These are phyloP conservation scores for Amphipoea lucens DNA, from an alignment of 2,888 invertebrate species.

Conservation along the genomic window DNA sequence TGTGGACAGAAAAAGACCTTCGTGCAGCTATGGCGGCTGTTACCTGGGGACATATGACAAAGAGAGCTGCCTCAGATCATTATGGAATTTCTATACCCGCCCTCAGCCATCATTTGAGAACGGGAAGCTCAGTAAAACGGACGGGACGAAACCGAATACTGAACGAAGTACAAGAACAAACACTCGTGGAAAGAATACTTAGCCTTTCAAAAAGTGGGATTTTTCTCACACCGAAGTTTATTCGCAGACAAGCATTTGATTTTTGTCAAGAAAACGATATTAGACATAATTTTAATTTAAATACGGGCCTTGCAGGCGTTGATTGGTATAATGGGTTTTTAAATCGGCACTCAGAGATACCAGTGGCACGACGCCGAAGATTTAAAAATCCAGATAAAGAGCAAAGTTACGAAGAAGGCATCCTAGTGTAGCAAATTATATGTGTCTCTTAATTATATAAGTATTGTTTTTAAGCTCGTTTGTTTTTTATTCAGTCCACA, in stretches of 20 bases:
- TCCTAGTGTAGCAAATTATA: not conserved
- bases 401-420: not conserved
- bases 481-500: not conserved
- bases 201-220: not conserved
- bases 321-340: constrained; percentile 29
- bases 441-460: not conserved
- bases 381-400: not conserved
- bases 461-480: not conserved
- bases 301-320: not conserved
- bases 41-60: constrained; percentile 12
- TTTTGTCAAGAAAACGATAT: constrained; percentile 21
- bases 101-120: constrained; percentile 24
- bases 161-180: constrained; percentile 27
- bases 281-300: constrained; percentile 16
- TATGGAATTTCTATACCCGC: constrained; percentile 30
- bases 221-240: constrained; percentile 13
- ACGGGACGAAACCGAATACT: constrained; percentile 29
- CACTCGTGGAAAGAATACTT: constrained; percentile 12
- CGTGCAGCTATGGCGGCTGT: constrained; percentile 33
- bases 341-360: constrained; percentile 22
- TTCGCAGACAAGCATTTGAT: constrained; percentile 11
- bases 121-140: constrained; percentile 26
- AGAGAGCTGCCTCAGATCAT: constrained; percentile 22
- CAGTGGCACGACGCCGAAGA: constrained; percentile 10
- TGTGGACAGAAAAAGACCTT: constrained; percentile 25